Percentiles rank a stretch among this genome's conserved stretches.
phyloP scores from a whole-genome alignment of 2,797 vertebrate genomes.

The Myripristis murdjan region DNA sequence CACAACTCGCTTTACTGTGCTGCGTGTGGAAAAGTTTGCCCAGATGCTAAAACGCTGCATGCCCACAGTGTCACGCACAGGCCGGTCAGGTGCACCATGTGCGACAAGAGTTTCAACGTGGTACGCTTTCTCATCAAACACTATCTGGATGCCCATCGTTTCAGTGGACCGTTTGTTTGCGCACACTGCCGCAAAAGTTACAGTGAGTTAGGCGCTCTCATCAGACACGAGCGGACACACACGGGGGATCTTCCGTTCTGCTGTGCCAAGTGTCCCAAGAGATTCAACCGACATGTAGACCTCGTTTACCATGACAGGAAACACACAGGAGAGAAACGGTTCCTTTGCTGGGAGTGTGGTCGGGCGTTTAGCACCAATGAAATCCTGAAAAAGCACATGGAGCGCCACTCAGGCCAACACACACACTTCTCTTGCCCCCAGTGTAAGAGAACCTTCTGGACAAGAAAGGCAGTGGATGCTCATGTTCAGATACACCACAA shows the following conservation, averaged over 20 bases:
- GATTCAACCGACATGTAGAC: not conserved
- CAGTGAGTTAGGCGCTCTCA: not conserved
- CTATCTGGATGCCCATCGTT: conserved; percentile 9
- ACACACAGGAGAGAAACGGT: conserved; percentile 12
- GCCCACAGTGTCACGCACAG: conserved; percentile 3
- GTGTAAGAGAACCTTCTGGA: not conserved
- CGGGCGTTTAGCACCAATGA: not conserved
- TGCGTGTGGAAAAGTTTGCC: conserved; percentile 4
- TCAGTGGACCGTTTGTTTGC: conserved; percentile 8
- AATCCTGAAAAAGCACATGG: conserved; percentile 9
- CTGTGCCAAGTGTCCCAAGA: conserved; percentile 10
- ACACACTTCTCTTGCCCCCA: conserved; percentile 3
- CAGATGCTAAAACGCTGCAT: not conserved
- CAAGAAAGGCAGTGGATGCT: not conserved
- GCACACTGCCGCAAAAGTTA: not conserved
- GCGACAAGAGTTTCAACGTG: conserved; percentile 19
- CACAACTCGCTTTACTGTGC: conserved; percentile 12
- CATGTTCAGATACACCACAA: conserved; percentile 12
- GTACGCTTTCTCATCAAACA: conserved; percentile 17
- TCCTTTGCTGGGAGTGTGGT: conserved; percentile 24
- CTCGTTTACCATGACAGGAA: conserved; percentile 8
- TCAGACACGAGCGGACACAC: conserved; percentile 21
- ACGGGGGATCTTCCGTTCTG: conserved; percentile 4
- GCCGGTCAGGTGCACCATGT: conserved; percentile 20
- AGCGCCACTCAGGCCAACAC: not conserved